Percentiles rank a stretch among this genome's conserved stretches.
Evolutionary conservation across 2,888 invertebrate species (phyloP).

Genomic region (Adelphocoris suturalis): DNA sequence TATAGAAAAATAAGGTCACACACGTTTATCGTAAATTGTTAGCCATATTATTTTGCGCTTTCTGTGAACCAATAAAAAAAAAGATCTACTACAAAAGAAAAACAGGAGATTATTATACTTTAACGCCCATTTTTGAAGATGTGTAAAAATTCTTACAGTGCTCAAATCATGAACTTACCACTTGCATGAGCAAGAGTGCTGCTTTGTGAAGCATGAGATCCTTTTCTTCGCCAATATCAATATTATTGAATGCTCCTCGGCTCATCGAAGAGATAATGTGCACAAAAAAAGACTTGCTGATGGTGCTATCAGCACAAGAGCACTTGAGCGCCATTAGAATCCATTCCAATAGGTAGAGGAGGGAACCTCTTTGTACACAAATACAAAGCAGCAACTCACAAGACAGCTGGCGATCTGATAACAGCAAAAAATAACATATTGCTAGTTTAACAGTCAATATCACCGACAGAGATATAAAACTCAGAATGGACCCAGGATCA

Average conservation of each 20-base stretch:
- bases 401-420: conserved; percentile 78
- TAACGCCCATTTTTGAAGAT: no score
- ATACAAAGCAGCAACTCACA: conserved; percentile 81
- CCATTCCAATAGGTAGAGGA: conserved; percentile 83
- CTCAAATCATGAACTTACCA: conserved; percentile 46
- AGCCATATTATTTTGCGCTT: no score
- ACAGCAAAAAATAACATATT: background rate
- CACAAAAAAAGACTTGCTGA: conserved; percentile 73
- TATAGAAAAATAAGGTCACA: no score
- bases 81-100: no score
- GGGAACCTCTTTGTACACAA: conserved; percentile 82
- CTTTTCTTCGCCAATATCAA: conserved; percentile 69
- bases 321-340: conserved; percentile 82
- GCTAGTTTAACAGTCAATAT: background rate
- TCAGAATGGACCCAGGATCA: background rate
- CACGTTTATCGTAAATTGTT: no score
- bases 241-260: conserved; percentile 55
- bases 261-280: conserved; percentile 72
- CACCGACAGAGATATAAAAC: background rate
- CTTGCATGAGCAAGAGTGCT: conserved; percentile 80
- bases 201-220: conserved; percentile 80
- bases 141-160: background rate
- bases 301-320: conserved; percentile 76
- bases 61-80: no score
- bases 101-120: no score